Evolutionary conservation across 92 coral and sea anemone species (phyloP).

Genomic region (Parazoanthus atlanticus): DNA sequence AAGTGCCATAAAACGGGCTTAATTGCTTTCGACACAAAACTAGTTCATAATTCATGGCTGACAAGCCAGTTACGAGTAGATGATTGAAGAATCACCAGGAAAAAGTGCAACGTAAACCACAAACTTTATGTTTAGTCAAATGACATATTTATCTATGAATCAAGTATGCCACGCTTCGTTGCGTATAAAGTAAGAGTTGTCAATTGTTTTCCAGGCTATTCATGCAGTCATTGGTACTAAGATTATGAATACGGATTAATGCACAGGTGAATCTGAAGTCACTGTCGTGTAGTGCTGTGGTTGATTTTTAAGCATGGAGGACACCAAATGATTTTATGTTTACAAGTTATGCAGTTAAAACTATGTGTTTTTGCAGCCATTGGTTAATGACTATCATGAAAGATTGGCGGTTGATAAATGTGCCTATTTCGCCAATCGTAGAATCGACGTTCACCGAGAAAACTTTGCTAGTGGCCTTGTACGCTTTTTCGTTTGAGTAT

Average conservation of each 20-base stretch:
- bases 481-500: neutral
- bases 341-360: conserved; percentile 3
- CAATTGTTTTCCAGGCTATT: neutral
- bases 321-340: neutral
- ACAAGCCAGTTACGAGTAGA: conserved; percentile 15
- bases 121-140: conserved; percentile 4
- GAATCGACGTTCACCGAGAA: neutral
- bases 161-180: neutral
- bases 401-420: conserved; percentile 43
- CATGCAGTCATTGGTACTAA: neutral
- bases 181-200: neutral
- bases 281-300: conserved; percentile 19
- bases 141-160: conserved; percentile 18
- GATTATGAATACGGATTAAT: neutral
- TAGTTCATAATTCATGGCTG: conserved; percentile 37
- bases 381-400: conserved; percentile 9
- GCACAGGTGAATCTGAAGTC: neutral
- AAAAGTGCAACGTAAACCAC: conserved; percentile 32
- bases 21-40: conserved; percentile 27
- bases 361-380: neutral
- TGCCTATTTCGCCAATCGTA: conserved; percentile 5
- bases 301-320: neutral
- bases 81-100: conserved; percentile 23
- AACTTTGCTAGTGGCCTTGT: conserved; percentile 3
- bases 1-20: conserved; percentile 23